Conservation (phyloP, 2,888 invertebrate genomes). For the Plebejus melissa region DNA sequence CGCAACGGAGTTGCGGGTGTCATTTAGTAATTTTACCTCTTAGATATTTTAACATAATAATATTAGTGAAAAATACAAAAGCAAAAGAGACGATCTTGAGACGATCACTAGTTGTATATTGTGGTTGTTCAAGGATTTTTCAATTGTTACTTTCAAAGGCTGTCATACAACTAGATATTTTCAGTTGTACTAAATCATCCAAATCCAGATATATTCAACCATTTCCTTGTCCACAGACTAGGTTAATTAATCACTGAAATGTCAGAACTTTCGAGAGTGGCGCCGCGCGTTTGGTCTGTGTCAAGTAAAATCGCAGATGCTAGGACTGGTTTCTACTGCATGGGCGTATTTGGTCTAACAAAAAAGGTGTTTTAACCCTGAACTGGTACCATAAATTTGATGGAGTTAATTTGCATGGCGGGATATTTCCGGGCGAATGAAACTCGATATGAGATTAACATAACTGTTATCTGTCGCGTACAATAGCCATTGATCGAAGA, state of each 20-base stretch:
- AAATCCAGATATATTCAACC: neutral
- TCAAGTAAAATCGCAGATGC: slow-evolving; percentile 36
- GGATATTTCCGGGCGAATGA: slow-evolving; percentile 23
- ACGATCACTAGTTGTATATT: no score
- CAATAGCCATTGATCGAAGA: slow-evolving; percentile 2
- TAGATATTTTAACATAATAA: no score
- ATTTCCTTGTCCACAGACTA: slow-evolving; percentile 13
- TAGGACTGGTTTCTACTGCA: slow-evolving; percentile 38
- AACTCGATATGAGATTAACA: slow-evolving; percentile 22
- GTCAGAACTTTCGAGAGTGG: slow-evolving; percentile 34
- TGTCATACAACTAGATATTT: no score
- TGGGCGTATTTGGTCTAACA: slow-evolving; percentile 35
- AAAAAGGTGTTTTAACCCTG: slow-evolving; percentile 28
- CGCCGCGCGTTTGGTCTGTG: slow-evolving; percentile 37
- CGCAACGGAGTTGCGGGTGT: no score
- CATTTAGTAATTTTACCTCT: no score
- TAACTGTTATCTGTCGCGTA: slow-evolving; percentile 14
- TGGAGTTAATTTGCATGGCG: slow-evolving; percentile 18
- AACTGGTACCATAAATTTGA: slow-evolving; percentile 23
- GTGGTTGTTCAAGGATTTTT: no score
- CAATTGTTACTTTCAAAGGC: no score
- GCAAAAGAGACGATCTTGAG: no score
- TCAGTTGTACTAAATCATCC: neutral
- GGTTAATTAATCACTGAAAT: slow-evolving; percentile 26
- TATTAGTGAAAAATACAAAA: no score